These are phyloP conservation scores for Pluvialis apricaria DNA, from an alignment of 2,113 vertebrate genomes.

Conservation along the genomic window DNA sequence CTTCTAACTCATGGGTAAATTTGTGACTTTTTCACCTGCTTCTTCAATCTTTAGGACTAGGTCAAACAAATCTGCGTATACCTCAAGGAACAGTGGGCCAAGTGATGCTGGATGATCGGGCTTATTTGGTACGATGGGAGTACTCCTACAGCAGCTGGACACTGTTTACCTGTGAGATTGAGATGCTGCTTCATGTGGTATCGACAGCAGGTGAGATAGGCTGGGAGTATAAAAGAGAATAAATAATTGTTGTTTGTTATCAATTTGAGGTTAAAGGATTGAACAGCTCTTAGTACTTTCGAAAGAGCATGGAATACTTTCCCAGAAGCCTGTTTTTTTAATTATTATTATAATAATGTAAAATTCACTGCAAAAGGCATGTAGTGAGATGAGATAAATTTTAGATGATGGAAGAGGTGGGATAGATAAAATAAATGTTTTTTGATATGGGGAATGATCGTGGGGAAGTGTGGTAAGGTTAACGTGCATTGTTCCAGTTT, in stretches of 20 bases:
- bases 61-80: constrained; percentile 93
- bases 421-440: not conserved
- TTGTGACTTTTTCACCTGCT: not conserved
- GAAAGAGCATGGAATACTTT: not conserved
- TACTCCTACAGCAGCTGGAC: constrained; percentile 96
- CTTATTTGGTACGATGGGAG: constrained; percentile 92
- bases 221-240: not conserved
- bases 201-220: constrained; percentile 89
- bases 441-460: not conserved
- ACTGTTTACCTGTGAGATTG: constrained; percentile 96
- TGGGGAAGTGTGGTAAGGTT: not conserved
- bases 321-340: not conserved
- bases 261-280: not conserved
- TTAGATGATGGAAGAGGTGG: not conserved
- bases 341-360: not conserved
- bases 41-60: constrained; percentile 65
- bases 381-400: not conserved
- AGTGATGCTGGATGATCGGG: constrained; percentile 83
- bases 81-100: constrained; percentile 91
- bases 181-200: constrained; percentile 97
- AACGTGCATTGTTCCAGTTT: not conserved
- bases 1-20: not conserved
- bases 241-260: not conserved
- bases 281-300: not conserved
- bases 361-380: not conserved